Base-by-base conservation (phyloP, 2,113 vertebrate genomes). In the Zapus hudsonius region DNA sequence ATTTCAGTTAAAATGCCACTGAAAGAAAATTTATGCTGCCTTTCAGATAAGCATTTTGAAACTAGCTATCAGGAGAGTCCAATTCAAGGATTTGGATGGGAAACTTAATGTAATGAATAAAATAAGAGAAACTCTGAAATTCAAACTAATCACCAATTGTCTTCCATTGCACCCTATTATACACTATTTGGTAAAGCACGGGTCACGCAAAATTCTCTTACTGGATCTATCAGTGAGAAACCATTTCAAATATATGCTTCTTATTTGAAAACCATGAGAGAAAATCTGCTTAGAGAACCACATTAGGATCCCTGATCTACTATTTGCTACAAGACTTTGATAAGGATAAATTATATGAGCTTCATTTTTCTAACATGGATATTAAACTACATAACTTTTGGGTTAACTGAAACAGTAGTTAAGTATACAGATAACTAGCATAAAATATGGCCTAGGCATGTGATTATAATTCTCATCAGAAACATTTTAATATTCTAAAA, bases 1-100 rank as follows among this genome's bases (percentile, higher is more conserved):
- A 76, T 87, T 85, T 44, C 63, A 47, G 38, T 70, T 73, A 90
- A 92, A 95, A 90, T 82, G 80, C 78, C 64, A 83, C 66, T 7
- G 19, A n/a, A 91, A 40, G 87, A 91, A 84, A 85, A 85, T 82
- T 78, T 79, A 61, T 57, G 25, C 52, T 70, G 9, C 3, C 33
- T 70, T n/a, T 67, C 47, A 74, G 59, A 94, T 80, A 74, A 84
- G 13, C 40, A 2, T 72, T 44, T 13, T 55, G 36, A 47, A 61
- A 57, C 5, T 23, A 44, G 61, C 20, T 89, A 70, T 70, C 70
- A 47, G 61, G 25, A 87, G 10, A 73, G 12, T 22, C 44, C 25
- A 73, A 23, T 47, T 88, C 59, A 90, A 96, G 38, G 33, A 64
- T 69, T 0, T 40, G 5, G 38, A 81, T 3, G n/a, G 5, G 36